Evolutionary conservation across 2,797 vertebrate genomes (phyloP).

Genomic region (Mus spretus): DNA sequence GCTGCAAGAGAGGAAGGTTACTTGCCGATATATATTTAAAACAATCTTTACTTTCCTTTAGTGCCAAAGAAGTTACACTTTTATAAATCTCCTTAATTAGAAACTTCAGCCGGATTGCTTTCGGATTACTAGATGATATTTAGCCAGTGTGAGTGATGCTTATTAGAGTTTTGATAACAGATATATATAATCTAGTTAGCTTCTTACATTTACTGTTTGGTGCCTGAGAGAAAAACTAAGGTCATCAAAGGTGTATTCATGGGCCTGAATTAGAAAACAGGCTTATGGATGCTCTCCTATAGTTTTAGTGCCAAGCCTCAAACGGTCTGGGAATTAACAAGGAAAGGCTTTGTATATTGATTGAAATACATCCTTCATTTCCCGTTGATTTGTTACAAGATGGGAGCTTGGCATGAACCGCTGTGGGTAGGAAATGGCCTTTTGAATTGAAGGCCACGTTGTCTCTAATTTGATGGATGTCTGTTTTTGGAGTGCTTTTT

Average conservation of each 20-base stretch:
- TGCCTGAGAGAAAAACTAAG: background rate
- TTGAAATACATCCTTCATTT: background rate
- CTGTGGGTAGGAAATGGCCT: background rate
- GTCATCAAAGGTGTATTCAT: background rate
- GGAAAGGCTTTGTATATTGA: background rate
- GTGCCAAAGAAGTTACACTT: conserved; percentile 69
- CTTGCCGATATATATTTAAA: conserved; percentile 74
- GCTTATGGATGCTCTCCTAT: background rate
- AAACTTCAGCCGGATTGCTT: conserved; percentile 55
- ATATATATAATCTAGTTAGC: background rate
- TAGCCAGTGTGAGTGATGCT: background rate
- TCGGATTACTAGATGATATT: background rate
- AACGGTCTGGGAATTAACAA: background rate
- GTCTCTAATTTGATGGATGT: conserved; percentile 4
- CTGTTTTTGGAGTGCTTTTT: background rate
- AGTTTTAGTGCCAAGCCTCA: background rate
- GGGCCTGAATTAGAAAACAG: background rate
- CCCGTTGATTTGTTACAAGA: background rate
- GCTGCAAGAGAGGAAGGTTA: conserved; percentile 71
- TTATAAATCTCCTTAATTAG: conserved; percentile 47
- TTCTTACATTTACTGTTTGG: background rate
- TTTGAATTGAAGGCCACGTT: background rate
- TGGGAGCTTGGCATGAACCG: background rate
- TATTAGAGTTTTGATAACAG: background rate
- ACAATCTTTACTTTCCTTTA: conserved; percentile 54